Evolutionary conservation across 2,888 invertebrate species (phyloP).

Genomic region (Drosophila neoperkinsi): DNA sequence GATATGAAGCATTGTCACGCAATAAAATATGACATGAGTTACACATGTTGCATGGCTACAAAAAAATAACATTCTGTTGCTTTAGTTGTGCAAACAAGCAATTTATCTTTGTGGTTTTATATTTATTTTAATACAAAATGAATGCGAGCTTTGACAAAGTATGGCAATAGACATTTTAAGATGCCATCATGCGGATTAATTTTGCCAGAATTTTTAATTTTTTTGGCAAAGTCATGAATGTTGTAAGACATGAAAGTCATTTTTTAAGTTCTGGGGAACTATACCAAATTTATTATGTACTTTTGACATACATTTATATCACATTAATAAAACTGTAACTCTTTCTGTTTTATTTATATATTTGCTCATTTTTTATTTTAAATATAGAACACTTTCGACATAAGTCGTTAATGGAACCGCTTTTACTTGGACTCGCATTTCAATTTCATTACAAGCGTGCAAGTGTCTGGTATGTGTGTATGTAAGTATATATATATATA

Average conservation of each 20-base stretch:
- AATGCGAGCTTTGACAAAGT: not conserved
- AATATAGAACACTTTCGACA: slow-evolving; percentile 41
- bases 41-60: slow-evolving; percentile 57
- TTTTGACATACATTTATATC: not conserved
- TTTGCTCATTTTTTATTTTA: not conserved
- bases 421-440: slow-evolving; percentile 59
- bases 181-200: too few relatives aligned
- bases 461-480: slow-evolving; percentile 5
- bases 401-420: slow-evolving; percentile 48
- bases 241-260: not conserved
- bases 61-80: slow-evolving; percentile 18
- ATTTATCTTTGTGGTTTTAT: slow-evolving; percentile 1
- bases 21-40: slow-evolving; percentile 66
- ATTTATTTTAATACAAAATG: not conserved
- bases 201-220: too few relatives aligned
- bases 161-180: too few relatives aligned
- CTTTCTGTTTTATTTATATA: not conserved
- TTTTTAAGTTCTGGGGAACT: not conserved
- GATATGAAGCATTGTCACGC: slow-evolving; percentile 56
- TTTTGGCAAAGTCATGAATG: not conserved
- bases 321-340: not conserved
- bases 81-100: slow-evolving; percentile 15
- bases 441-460: slow-evolving; percentile 53
- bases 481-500: not conserved
- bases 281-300: not conserved